Base-by-base conservation (phyloP, 53 echinoderm and acorn worm genomes). In the Holothuria scabra region DNA sequence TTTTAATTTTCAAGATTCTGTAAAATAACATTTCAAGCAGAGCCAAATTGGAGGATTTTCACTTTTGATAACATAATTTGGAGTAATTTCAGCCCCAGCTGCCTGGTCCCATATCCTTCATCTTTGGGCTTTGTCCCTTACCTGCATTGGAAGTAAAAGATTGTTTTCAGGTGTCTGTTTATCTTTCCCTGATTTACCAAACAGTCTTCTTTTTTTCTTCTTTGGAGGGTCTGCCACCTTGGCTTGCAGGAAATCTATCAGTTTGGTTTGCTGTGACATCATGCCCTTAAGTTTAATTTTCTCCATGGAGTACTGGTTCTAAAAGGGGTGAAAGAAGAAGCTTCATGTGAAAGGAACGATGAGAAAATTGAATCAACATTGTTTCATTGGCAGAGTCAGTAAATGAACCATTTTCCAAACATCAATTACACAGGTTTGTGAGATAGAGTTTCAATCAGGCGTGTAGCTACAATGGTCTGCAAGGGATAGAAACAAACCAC, bases 211-310 rank as follows among this genome's bases (percentile, higher is more conserved):
- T 75, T 89, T 95, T 84, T 90, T 92, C 87, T 97, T 97, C 79
- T 97, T 97, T 74, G 92, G 86, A 20, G 91, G 92, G 12, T 81
- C 92, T 58, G 92, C 94, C 25, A 91, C 89, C 83, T 97, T 97
- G n/a, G 92, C 89, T 69, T 97, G 97, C 3, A 97, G 91, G 92
- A 94, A 97, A 74, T 97, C 97, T 55, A 97, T 97, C 80, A 97
- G 88, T 76, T 97, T 97, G 67, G 94, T 94, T 83, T 97, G 97
- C 89, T 97, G 97, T 79, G 97, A 84, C 29, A 93, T 29, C 28
- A 92, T 97, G 5, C 94, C 94, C 7, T 94, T 86, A 25, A 92
- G 83, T 74, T 94, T 97, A 19, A 97, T 85, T 84, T 87, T 88
- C 70, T 92, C 94, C 71, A 92, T 89, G 14, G 89, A 83, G 46